Evolutionary conservation across 2,113 vertebrate species (phyloP).

Genomic region (Xiphophorus couchianus): DNA sequence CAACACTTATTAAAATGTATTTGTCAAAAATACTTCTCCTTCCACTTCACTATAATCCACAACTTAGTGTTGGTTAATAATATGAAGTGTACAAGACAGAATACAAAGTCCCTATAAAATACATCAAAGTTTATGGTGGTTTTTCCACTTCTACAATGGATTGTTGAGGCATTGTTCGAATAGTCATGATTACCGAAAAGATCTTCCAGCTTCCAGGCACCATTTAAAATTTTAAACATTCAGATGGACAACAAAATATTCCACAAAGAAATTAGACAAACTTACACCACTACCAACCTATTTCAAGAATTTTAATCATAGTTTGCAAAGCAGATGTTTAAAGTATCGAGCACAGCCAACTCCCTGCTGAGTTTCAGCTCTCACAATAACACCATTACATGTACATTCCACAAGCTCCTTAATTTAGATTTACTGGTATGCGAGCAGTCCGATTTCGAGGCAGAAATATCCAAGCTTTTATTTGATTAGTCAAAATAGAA

Average conservation of each 20-base stretch:
- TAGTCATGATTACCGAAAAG: background rate
- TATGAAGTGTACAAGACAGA: background rate
- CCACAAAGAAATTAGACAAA: background rate
- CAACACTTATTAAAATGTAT: background rate
- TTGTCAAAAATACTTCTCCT: background rate
- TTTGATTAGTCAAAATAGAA: conserved; percentile 34
- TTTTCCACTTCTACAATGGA: background rate
- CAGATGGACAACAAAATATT: background rate
- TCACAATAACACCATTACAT: conserved; percentile 33
- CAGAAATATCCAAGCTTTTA: conserved; percentile 26
- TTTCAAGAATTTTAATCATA: conserved; percentile 27
- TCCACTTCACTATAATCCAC: background rate
- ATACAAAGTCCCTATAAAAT: background rate
- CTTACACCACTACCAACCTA: conserved; percentile 12
- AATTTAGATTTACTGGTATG: conserved; percentile 6
- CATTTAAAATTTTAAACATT: conserved; percentile 2
- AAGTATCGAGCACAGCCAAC: background rate
- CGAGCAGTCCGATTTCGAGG: conserved; percentile 21
- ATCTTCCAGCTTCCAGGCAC: background rate
- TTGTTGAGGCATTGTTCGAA: too few relatives aligned
- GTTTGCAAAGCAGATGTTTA: conserved; percentile 27
- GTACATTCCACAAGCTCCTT: conserved; percentile 22
- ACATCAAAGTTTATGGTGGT: background rate
- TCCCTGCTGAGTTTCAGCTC: background rate
- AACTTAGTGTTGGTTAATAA: background rate